Evolutionary conservation across 2,113 vertebrate genomes (phyloP), one percentile per base, ranked within the genome.

Genomic region (Pygoscelis adeliae): DNA sequence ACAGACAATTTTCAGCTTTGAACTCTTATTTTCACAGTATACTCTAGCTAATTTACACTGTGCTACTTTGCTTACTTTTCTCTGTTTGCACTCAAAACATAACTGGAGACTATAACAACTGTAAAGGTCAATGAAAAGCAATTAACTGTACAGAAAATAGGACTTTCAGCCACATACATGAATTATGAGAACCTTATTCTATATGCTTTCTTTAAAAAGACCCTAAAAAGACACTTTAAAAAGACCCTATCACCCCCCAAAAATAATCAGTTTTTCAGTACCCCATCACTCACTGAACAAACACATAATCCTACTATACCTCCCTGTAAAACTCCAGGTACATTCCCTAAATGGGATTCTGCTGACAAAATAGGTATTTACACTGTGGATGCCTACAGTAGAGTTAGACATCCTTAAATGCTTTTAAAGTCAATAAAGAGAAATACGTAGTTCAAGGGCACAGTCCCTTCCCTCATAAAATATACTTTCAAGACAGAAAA

Each of bases 241-340:
- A 72, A 66, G 18, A 46, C 4, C 7, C 12, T 42, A 42, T n/a
- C 53, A 56, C 3, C 3, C 8, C 12, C 5, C 8, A 0, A 9
- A 52, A 91, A 79, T 13, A 20, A 32, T 19, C 13, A 38, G 2
- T 26, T 70, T 72, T 90, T 36, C 84, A 69, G 22, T 56, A 53
- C 2, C 5, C 8, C 36, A 70, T 49, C 25, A 79, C 15, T 70
- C 12, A 70, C 46, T 53, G 32, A 74, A 81, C 29, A 62, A 78
- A 78, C 6, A 55, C 6, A 25, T 22, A 74, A 74, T 56, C 20
- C 15, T 47, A 50, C 11, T 61, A 30, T 7, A 59, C 0, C 4
- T 72, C 29, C 30, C 44, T 36, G 19, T 40, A 91, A 82, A 91
- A 83, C n/a, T 92, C 58, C 47, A 92, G 13, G 15, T 23, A 79